phyloP scores from a whole-genome alignment of 2,113 vertebrate genomes.

The Festucalex cinctus region DNA sequence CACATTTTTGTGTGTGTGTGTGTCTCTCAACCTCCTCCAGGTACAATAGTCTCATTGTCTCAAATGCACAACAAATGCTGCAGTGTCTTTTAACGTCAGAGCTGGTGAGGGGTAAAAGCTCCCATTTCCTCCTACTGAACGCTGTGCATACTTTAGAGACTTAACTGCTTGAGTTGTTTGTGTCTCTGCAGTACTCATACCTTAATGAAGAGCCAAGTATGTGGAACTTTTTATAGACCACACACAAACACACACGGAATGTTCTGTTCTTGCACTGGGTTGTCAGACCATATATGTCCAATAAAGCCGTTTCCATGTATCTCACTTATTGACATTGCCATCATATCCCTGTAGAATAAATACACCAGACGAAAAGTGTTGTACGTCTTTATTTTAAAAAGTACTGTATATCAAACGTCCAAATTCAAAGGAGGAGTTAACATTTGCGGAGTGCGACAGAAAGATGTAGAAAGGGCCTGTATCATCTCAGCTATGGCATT shows the following conservation, averaged over 20 bases:
- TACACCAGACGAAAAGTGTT: too few species aligned
- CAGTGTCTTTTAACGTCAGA: neutral
- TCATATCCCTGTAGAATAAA: neutral
- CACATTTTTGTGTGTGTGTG: neutral
- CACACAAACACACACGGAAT: conserved; percentile 14
- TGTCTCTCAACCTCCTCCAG: neutral
- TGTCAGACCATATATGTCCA: conserved; percentile 20
- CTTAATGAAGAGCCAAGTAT: conserved; percentile 31
- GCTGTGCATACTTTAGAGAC: conserved; percentile 12
- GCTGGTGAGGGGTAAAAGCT: neutral
- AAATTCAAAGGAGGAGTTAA: conserved; percentile 38
- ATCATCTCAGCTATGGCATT: conserved; percentile 45
- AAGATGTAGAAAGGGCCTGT: conserved; percentile 6
- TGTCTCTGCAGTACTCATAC: conserved; percentile 31
- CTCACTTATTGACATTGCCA: neutral
- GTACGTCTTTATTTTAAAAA: neutral
- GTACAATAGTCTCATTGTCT: neutral
- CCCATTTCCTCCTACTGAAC: neutral
- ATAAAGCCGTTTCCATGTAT: neutral
- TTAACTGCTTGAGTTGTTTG: conserved; percentile 39
- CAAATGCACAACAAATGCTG: neutral
- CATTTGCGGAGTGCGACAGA: conserved; percentile 1
- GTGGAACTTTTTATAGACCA: conserved; percentile 23
- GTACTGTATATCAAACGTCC: neutral
- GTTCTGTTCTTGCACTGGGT: conserved; percentile 30